phyloP scores from a whole-genome alignment of 2,113 vertebrate species.

The Labrus mixtus region DNA sequence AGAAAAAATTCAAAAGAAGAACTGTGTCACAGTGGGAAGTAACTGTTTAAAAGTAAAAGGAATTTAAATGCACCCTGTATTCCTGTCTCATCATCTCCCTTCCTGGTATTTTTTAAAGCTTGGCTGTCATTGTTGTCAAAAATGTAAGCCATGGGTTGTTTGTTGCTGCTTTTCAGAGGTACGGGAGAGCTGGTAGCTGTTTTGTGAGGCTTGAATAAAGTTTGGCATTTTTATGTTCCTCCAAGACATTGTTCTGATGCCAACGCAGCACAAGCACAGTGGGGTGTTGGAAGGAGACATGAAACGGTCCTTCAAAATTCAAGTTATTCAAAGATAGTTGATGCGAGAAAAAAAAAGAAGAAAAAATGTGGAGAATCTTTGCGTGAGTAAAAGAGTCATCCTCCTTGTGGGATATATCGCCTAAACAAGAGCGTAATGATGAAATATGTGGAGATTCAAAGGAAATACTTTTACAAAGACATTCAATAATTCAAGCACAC shows the following conservation, averaged over 20 bases:
- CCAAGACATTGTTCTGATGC: constrained; percentile 44
- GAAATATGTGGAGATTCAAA: constrained; percentile 23
- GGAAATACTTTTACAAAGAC: not conserved
- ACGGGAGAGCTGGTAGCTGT: constrained; percentile 38
- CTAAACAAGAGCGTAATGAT: constrained; percentile 26
- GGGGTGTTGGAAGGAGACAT: constrained; percentile 37
- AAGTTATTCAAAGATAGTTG: constrained; percentile 60
- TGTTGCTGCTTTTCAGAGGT: constrained; percentile 42
- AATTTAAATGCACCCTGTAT: not conserved
- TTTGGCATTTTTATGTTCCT: constrained; percentile 47
- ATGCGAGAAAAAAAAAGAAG: constrained; percentile 8
- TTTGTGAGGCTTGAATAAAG: constrained; percentile 37
- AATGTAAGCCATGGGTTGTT: constrained; percentile 31
- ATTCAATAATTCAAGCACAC: constrained; percentile 24
- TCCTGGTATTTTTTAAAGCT: constrained; percentile 20
- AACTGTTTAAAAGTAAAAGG: constrained; percentile 1
- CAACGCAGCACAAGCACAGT: constrained; percentile 44
- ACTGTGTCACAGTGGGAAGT: not conserved
- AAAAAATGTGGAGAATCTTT: not conserved
- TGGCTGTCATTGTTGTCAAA: constrained; percentile 43
- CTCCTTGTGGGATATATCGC: constrained; percentile 16
- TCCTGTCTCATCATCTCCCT: constrained; percentile 1
- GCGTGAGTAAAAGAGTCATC: constrained; percentile 3
- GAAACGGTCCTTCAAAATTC: constrained; percentile 55
- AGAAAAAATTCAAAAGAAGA: not conserved